These are phyloP conservation scores for Eristalinus sepulchralis DNA, from an alignment of 2,888 invertebrate species.

Conservation along the genomic window DNA sequence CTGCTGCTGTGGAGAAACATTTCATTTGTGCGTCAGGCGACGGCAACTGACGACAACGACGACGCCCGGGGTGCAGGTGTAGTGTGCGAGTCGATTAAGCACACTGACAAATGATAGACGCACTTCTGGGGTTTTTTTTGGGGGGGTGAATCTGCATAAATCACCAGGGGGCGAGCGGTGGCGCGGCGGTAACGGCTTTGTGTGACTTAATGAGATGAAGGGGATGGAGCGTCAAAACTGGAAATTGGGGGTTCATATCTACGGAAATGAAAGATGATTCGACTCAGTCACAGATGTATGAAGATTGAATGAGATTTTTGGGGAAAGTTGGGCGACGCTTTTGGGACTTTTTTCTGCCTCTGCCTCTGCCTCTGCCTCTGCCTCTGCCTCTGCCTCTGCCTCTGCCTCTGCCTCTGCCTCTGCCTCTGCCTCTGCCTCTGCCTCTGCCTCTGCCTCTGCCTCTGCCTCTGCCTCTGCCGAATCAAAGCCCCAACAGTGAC, in stretches of 20 bases:
- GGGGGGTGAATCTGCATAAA: background rate
- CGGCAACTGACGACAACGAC: background rate
- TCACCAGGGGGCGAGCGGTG: background rate
- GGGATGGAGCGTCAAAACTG: background rate
- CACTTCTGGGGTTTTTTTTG: background rate
- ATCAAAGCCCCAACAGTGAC: too few species aligned
- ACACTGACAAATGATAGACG: background rate
- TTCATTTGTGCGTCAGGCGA: background rate
- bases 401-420: too few species aligned
- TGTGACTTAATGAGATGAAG: background rate
- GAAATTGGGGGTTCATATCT: background rate
- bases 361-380: too few species aligned
- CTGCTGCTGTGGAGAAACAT: background rate
- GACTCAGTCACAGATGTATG: background rate
- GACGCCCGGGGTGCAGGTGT: background rate
- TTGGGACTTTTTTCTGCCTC: too few species aligned
- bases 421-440: too few species aligned
- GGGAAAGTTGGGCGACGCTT: too few species aligned
- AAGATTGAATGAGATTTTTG: background rate
- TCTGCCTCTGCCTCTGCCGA: too few species aligned
- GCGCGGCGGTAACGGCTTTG: background rate
- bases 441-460: too few species aligned
- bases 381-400: too few species aligned
- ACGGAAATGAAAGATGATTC: background rate
- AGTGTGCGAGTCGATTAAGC: background rate